Evolutionary conservation across 2,113 vertebrate genomes (phyloP).

Genomic region (Sander vitreus): DNA sequence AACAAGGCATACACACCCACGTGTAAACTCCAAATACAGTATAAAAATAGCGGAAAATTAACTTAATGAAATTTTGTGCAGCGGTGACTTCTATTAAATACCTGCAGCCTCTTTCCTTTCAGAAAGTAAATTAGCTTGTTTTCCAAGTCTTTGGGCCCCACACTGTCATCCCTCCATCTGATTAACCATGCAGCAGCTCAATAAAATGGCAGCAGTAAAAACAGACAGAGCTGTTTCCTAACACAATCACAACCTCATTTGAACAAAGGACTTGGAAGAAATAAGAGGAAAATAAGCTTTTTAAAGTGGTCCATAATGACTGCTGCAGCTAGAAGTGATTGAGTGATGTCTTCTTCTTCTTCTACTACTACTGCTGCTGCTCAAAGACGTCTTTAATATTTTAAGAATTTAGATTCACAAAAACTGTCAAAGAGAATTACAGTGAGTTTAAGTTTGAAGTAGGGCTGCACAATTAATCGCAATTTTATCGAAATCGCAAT

Average conservation of each 20-base stretch:
- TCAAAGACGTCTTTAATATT: not conserved
- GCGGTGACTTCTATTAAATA: not conserved
- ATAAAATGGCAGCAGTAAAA: constrained; percentile 18
- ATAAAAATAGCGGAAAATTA: not conserved
- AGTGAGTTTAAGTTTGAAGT: not conserved
- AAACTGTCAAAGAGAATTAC: not conserved
- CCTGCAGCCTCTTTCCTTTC: not conserved
- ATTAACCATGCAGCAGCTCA: constrained; percentile 11
- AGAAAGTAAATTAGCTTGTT: not conserved
- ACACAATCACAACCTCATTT: not conserved
- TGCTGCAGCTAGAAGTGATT: not conserved
- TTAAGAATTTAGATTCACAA: not conserved
- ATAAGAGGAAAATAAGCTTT: not conserved
- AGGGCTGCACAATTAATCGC: too few relatives aligned
- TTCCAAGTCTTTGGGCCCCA: not conserved
- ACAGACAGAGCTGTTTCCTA: not conserved
- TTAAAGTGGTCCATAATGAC: not conserved
- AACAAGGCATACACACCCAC: not conserved
- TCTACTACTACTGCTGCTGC: not conserved
- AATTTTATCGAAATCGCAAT: too few relatives aligned
- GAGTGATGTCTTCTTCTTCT: not conserved
- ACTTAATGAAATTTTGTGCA: not conserved
- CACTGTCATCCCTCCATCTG: not conserved
- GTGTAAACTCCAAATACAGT: not conserved
- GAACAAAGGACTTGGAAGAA: not conserved